A percentile compares a stretch with the other conserved stretches of the same genome.
These are phyloP conservation scores for Schrankia costaestrigalis DNA, from an alignment of 2,888 invertebrate species.

Conservation along the genomic window DNA sequence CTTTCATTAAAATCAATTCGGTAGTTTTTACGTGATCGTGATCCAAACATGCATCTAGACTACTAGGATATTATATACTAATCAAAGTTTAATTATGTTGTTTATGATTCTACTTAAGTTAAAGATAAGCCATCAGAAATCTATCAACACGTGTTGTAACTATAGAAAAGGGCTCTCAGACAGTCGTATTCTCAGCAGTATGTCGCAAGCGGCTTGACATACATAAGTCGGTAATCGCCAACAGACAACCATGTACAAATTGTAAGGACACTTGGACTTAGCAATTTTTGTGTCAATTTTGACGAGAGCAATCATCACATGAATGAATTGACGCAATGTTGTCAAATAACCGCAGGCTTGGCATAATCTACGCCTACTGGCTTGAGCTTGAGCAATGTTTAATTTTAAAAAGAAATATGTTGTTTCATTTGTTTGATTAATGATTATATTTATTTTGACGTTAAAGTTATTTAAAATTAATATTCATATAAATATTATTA, in stretches of 20 bases:
- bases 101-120: slow-evolving; percentile 5
- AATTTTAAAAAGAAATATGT: slow-evolving; percentile 9
- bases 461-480: no score
- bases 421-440: no score
- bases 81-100: slow-evolving; percentile 10
- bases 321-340: slow-evolving; percentile 36
- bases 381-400: slow-evolving; percentile 26
- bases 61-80: no score
- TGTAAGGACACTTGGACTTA: slow-evolving; percentile 39
- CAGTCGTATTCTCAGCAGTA: slow-evolving; percentile 55
- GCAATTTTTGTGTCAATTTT: slow-evolving; percentile 43
- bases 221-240: slow-evolving; percentile 61
- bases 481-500: no score
- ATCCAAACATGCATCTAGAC: no score
- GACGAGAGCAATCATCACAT: slow-evolving; percentile 34
- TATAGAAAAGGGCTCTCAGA: slow-evolving; percentile 67
- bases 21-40: no score
- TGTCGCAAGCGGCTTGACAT: slow-evolving; percentile 70
- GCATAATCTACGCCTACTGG: slow-evolving; percentile 25
- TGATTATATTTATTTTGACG: no score
- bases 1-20: no score
- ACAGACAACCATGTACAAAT: slow-evolving; percentile 39
- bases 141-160: slow-evolving; percentile 29
- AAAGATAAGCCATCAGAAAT: slow-evolving; percentile 18
- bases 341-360: slow-evolving; percentile 26